Percentiles rank a stretch among this genome's conserved stretches.
These are phyloP conservation scores for Propithecus perrieri DNA, from an alignment of 2,797 vertebrate species.

Conservation along the genomic window DNA sequence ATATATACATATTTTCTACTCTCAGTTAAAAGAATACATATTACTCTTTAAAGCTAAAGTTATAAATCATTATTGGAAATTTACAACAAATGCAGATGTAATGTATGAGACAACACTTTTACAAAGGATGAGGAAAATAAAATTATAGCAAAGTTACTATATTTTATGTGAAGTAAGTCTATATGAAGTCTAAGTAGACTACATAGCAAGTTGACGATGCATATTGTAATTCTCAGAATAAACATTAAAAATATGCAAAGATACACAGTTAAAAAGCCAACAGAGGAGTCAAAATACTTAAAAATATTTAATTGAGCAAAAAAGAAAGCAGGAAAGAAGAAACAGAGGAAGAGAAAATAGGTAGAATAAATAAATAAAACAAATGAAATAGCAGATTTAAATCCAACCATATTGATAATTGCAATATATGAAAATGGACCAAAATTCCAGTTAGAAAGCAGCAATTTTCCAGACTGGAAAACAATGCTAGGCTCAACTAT, in stretches of 20 bases:
- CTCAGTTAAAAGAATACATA: neutral
- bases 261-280: neutral
- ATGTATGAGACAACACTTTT: neutral
- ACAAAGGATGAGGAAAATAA: neutral
- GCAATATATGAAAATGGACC: neutral
- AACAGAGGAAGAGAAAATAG: neutral
- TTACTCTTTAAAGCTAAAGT: neutral
- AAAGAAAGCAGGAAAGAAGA: neutral
- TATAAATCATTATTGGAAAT: neutral
- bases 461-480: neutral
- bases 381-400: constrained; percentile 10
- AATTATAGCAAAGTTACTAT: neutral
- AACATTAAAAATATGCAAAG: neutral
- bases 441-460: neutral
- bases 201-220: neutral
- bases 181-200: neutral
- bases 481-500: neutral
- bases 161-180: neutral
- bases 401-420: neutral
- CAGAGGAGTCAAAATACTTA: neutral
- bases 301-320: constrained; percentile 18
- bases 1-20: neutral
- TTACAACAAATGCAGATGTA: neutral
- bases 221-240: neutral
- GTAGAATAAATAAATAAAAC: neutral